Percentiles rank a stretch among this genome's conserved stretches.
Evolutionary conservation across 35 echinoderm and acorn worm genomes (phyloP).

Genomic region (Nesometra sesokonis): DNA sequence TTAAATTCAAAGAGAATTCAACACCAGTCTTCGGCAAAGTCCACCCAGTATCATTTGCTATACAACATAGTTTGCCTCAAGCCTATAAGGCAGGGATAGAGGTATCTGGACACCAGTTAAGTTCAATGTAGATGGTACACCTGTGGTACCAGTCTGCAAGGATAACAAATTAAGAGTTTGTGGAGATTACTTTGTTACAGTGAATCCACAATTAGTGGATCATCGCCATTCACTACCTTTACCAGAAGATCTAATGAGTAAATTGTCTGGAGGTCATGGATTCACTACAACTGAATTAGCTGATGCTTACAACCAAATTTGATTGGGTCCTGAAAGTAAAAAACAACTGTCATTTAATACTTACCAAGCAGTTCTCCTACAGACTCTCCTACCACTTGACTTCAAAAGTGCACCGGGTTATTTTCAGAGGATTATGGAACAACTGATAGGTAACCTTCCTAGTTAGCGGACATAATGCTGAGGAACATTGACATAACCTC

Average conservation of each 20-base stretch:
- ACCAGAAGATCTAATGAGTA: neutral
- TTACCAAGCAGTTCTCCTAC: neutral
- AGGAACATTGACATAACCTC: neutral
- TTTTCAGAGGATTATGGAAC: neutral
- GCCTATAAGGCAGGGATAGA: neutral
- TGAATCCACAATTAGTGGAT: neutral
- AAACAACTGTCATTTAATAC: neutral
- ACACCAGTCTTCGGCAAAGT: constrained; percentile 38
- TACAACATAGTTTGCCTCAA: neutral
- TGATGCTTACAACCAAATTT: neutral
- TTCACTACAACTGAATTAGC: neutral
- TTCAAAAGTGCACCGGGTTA: neutral
- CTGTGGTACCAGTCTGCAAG: neutral
- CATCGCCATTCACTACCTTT: neutral
- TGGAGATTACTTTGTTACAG: neutral
- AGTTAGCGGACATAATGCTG: neutral
- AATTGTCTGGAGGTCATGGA: neutral
- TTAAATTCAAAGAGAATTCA: constrained; percentile 25
- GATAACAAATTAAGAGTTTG: neutral
- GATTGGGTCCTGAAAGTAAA: neutral
- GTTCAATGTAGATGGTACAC: neutral
- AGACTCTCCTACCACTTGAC: neutral
- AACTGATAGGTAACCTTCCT: neutral
- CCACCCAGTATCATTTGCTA: constrained; percentile 42
- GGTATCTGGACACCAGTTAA: neutral